phyloP scores from a whole-genome alignment of 2,888 invertebrate species.

The Lepidonotus clava region DNA sequence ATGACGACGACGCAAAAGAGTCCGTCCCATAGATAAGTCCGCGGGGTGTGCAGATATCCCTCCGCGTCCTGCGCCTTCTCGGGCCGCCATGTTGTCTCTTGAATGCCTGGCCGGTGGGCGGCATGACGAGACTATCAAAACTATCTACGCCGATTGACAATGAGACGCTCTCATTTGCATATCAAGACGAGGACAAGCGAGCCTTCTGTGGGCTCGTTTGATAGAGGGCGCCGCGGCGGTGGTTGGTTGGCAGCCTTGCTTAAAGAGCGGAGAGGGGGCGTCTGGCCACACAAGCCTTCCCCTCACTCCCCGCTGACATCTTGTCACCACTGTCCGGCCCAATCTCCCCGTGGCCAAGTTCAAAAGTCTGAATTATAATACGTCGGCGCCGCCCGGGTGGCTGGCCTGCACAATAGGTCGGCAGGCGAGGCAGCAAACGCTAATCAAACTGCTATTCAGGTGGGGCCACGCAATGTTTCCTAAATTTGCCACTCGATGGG shows the following conservation, averaged over 20 bases:
- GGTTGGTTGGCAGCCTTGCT: too few relatives aligned
- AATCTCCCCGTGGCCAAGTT: constrained; percentile 10
- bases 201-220: not conserved
- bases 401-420: not conserved
- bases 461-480: constrained; percentile 35
- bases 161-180: constrained; percentile 38
- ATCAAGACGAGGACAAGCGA: constrained; percentile 44
- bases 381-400: not conserved
- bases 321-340: not conserved
- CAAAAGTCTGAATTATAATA: constrained; percentile 46
- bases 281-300: too few relatives aligned
- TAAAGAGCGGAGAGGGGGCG: too few relatives aligned
- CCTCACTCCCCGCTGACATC: not conserved
- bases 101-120: not conserved
- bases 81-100: constrained; percentile 17
- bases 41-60: not conserved
- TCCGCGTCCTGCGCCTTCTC: not conserved
- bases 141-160: constrained; percentile 40
- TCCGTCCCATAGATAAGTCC: not conserved
- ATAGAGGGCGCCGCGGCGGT: not conserved
- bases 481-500: constrained; percentile 35
- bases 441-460: constrained; percentile 47
- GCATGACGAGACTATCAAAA: constrained; percentile 45
- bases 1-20: not conserved
- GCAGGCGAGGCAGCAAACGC: not conserved